phyloP scores from a whole-genome alignment of 1,140 invertebrate genomes.

The Drosophila sp. region DNA sequence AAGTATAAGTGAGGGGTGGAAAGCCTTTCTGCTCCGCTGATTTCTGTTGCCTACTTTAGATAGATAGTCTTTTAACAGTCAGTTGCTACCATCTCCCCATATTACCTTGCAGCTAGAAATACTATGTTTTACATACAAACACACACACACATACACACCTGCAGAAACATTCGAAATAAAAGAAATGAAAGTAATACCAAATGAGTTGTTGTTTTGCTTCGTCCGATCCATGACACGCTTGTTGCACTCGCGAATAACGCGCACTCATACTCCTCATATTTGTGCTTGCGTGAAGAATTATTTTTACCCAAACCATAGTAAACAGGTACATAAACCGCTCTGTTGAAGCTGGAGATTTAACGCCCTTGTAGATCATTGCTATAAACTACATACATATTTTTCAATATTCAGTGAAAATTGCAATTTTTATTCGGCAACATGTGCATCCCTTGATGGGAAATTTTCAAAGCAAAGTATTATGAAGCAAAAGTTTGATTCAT shows the following conservation, averaged over 20 bases:
- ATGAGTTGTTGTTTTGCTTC: conserved; percentile 4
- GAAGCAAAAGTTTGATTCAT: too few species aligned
- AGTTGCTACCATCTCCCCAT: conserved; percentile 20
- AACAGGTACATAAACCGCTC: conserved; percentile 7
- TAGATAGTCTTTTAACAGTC: conserved; percentile 49
- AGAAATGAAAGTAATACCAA: conserved; percentile 29
- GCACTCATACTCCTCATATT: conserved; percentile 6
- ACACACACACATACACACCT: neutral
- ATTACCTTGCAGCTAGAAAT: conserved; percentile 33
- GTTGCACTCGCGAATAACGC: conserved; percentile 13
- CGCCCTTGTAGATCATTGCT: neutral
- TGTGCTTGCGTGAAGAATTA: conserved; percentile 9
- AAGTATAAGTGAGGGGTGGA: conserved; percentile 66
- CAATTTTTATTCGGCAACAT: neutral
- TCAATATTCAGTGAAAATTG: too few species aligned
- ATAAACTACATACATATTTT: neutral
- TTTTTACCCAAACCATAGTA: neutral
- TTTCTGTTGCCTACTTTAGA: conserved; percentile 40
- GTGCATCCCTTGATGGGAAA: too few species aligned
- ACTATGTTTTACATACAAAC: neutral
- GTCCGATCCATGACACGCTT: conserved; percentile 10
- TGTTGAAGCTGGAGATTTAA: neutral
- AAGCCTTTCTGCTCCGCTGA: conserved; percentile 67
- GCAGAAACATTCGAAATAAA: conserved; percentile 3
- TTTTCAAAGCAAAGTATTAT: too few species aligned